Evolutionary conservation across 2,797 vertebrate species (phyloP).

Genomic region (Malurus splendens): DNA sequence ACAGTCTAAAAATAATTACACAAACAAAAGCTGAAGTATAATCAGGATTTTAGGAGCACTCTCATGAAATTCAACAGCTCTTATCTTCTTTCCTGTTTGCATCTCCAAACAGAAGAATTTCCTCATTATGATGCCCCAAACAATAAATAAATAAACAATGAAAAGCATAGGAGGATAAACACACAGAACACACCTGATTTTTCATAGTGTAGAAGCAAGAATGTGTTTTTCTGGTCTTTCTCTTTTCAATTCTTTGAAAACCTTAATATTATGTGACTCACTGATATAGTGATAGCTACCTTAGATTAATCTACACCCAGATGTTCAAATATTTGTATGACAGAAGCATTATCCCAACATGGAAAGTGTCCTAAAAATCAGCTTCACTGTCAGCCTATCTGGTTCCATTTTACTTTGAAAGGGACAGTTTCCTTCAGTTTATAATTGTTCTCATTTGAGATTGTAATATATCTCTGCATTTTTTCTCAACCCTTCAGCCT

Average conservation of each 20-base stretch:
- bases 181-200: neutral
- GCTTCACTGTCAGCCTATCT: neutral
- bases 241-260: neutral
- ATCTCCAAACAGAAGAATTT: neutral
- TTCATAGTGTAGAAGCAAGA: neutral
- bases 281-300: neutral
- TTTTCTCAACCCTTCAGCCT: neutral
- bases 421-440: neutral
- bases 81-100: neutral
- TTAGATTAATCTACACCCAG: neutral
- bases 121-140: neutral
- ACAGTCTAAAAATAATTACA: neutral
- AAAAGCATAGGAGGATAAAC: neutral
- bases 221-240: neutral
- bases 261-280: neutral
- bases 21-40: neutral
- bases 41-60: neutral
- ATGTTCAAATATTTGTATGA: neutral
- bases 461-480: neutral
- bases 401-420: neutral
- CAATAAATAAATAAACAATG: neutral
- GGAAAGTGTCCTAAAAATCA: neutral
- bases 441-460: neutral
- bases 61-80: neutral
- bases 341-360: neutral